A percentile compares a stretch with the other conserved stretches of the same genome.
Evolutionary conservation across 37 sponge, comb jelly and placozoan species (phyloP).

Genomic region (Tethya wilhelma): DNA sequence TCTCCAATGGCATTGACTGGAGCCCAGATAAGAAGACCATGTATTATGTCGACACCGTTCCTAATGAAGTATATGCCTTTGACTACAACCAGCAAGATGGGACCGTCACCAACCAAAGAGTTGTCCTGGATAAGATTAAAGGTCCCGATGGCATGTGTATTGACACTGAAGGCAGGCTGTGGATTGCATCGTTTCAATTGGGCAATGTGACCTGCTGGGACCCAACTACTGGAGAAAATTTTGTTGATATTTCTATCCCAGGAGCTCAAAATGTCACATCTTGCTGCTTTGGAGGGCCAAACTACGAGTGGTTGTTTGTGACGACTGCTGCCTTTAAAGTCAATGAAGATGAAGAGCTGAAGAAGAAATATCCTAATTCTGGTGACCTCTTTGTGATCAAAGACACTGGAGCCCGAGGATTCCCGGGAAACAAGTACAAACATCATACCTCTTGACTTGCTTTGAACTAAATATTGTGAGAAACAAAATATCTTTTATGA

Average conservation of each 20-base stretch:
- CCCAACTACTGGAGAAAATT: slow-evolving; percentile 28
- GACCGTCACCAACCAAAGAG: slow-evolving; percentile 22
- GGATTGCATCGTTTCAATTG: slow-evolving; percentile 40
- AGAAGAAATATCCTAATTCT: slow-evolving; percentile 22
- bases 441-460: too few species aligned
- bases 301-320: slow-evolving; percentile 54
- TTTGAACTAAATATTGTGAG: too few species aligned
- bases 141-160: slow-evolving; percentile 68
- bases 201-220: slow-evolving; percentile 52
- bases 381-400: slow-evolving; percentile 60
- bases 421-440: slow-evolving; percentile 43
- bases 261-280: slow-evolving; percentile 42
- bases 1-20: slow-evolving; percentile 75
- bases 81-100: slow-evolving; percentile 43
- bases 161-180: slow-evolving; percentile 40
- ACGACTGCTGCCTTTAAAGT: slow-evolving; percentile 24
- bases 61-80: slow-evolving; percentile 36
- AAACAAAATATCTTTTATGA: too few species aligned
- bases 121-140: slow-evolving; percentile 23
- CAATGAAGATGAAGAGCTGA: neutral
- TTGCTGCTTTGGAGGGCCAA: slow-evolving; percentile 73
- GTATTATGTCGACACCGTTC: slow-evolving; percentile 57
- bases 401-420: slow-evolving; percentile 26
- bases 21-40: slow-evolving; percentile 43
- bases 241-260: slow-evolving; percentile 31